Conservation (phyloP, 2,113 vertebrate genomes). For the Marcusenius ussheri region DNA sequence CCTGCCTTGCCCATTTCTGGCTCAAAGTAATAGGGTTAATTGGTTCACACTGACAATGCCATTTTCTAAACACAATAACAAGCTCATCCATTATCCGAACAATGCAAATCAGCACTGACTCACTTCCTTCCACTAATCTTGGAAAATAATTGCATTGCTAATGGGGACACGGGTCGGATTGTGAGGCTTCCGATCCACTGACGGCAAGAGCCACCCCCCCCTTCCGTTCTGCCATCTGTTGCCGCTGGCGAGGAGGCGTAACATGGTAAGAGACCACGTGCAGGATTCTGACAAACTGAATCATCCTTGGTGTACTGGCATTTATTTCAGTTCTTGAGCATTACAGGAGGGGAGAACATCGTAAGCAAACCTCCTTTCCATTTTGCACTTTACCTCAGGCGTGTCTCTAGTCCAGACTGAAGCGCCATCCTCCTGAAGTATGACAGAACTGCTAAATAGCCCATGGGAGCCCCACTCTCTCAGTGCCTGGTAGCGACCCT, state of each 20-base stretch:
- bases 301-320: neutral
- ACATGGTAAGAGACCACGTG: neutral
- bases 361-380: neutral
- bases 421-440: neutral
- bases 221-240: neutral
- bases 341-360: neutral
- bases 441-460: neutral
- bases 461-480: neutral
- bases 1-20: neutral
- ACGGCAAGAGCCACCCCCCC: neutral
- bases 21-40: slow-evolving; percentile 5
- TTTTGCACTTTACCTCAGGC: neutral
- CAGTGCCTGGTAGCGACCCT: neutral
- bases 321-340: neutral
- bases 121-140: neutral
- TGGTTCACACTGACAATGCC: neutral
- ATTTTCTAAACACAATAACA: slow-evolving; percentile 1
- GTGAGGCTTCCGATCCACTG: neutral
- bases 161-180: neutral
- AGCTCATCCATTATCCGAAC: neutral
- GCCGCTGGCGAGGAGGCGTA: neutral
- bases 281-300: neutral
- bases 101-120: neutral
- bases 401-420: neutral
- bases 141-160: neutral